Conservation (phyloP, 1,140 invertebrate genomes). For the Gryllus bimaculatus region DNA sequence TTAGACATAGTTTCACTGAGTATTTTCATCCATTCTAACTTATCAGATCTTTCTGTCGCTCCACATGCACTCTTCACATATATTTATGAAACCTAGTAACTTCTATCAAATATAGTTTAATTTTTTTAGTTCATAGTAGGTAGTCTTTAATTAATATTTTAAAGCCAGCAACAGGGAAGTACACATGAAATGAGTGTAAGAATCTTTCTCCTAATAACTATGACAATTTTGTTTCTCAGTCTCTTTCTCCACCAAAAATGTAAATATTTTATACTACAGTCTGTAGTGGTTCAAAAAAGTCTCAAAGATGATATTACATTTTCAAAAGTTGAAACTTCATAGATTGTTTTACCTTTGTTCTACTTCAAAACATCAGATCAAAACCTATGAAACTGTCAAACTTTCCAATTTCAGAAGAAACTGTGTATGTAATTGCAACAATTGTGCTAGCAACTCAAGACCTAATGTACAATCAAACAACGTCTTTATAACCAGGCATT, state of each 20-base stretch:
- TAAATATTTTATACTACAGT: not conserved
- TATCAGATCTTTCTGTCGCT: not conserved
- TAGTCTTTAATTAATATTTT: not conserved
- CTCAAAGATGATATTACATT: not conserved
- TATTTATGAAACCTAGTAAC: not conserved
- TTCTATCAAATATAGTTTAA: not conserved
- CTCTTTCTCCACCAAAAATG: not conserved
- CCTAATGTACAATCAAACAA: not conserved
- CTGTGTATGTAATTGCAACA: not conserved
- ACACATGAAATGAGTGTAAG: not conserved
- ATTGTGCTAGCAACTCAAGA: not conserved
- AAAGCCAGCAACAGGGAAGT: not conserved
- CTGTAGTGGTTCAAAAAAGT: not conserved
- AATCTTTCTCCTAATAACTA: not conserved
- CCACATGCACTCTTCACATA: not conserved
- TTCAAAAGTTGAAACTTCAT: not conserved
- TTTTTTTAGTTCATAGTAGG: not conserved
- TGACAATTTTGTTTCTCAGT: constrained; percentile 5
- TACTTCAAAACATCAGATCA: not conserved
- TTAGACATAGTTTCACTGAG: not conserved
- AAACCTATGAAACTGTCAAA: not conserved
- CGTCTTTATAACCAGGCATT: not conserved
- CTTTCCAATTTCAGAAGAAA: not conserved
- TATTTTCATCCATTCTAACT: not conserved
- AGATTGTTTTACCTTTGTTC: not conserved